These are phyloP conservation scores for Aradophagus sp. DNA, from an alignment of 1,140 invertebrate species.

Conservation along the genomic window DNA sequence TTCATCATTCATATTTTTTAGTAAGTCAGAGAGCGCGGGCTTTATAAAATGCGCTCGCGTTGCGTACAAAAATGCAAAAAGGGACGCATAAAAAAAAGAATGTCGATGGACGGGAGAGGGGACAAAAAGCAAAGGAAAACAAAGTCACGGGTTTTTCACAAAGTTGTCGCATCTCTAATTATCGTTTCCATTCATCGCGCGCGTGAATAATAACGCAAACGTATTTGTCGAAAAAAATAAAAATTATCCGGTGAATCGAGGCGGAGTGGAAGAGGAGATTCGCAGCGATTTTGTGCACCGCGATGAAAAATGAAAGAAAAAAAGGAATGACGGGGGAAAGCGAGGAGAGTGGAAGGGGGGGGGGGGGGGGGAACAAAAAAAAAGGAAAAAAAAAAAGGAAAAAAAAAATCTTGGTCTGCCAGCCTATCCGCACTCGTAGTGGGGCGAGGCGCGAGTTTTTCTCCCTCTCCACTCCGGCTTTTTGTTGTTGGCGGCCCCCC, in stretches of 20 bases:
- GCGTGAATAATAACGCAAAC: slow-evolving; percentile 47
- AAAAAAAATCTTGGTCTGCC: too few species aligned
- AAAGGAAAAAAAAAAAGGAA: too few species aligned
- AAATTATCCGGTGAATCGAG: slow-evolving; percentile 47
- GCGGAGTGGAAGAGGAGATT: slow-evolving; percentile 27
- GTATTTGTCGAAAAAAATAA: slow-evolving; percentile 46
- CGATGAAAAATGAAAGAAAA: slow-evolving; percentile 49
- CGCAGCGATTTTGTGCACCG: slow-evolving; percentile 31
- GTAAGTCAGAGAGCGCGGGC: slow-evolving; percentile 32
- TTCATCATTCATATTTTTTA: slow-evolving; percentile 50
- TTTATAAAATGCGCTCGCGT: slow-evolving; percentile 35
- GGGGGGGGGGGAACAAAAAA: slow-evolving; percentile 30
- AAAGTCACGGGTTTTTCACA: slow-evolving; percentile 46
- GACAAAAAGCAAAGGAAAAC: slow-evolving; percentile 35
- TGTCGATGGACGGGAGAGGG: slow-evolving; percentile 12
- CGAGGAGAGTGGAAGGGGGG: slow-evolving; percentile 16
- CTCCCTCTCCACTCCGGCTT: too few species aligned
- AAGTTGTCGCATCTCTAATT: slow-evolving; percentile 49
- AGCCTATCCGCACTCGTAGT: too few species aligned
- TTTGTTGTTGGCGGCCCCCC: too few species aligned
- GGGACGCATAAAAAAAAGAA: slow-evolving; percentile 28
- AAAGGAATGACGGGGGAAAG: slow-evolving; percentile 38
- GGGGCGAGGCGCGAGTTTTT: too few species aligned
- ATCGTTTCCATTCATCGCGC: slow-evolving; percentile 38
- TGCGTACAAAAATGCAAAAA: slow-evolving; percentile 29